A percentile compares a stretch with the other conserved stretches of the same genome.
These are phyloP conservation scores for Styela plicata DNA, from an alignment of 23 tunicate genomes.

Conservation along the genomic window DNA sequence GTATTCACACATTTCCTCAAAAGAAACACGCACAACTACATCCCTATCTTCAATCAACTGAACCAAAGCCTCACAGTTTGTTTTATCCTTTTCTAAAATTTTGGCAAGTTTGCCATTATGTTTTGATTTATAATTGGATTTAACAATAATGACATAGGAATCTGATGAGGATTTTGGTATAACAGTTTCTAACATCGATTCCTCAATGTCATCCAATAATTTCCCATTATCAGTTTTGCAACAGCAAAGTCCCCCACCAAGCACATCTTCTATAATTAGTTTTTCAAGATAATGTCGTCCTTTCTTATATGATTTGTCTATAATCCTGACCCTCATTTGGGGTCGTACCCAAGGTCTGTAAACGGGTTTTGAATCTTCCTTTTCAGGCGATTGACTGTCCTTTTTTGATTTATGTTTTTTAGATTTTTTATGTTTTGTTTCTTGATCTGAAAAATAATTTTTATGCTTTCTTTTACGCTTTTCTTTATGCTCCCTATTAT, in stretches of 20 bases:
- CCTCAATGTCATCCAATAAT: constrained; percentile 58
- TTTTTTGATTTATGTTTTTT: constrained; percentile 14
- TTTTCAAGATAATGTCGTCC: constrained; percentile 64
- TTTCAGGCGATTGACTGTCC: background rate
- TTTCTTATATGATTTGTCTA: constrained; percentile 42
- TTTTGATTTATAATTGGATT: constrained; percentile 20
- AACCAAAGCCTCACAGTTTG: constrained; percentile 40
- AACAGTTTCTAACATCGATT: constrained; percentile 84
- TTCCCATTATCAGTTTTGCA: constrained; percentile 50
- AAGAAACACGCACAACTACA: constrained; percentile 34
- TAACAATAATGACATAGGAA: constrained; percentile 62
- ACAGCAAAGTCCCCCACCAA: constrained; percentile 42
- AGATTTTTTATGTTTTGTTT: constrained; percentile 10
- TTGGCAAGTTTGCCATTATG: constrained; percentile 74
- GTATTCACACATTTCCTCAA: constrained; percentile 85
- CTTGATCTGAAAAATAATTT: background rate
- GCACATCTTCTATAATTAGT: constrained; percentile 63
- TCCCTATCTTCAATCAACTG: constrained; percentile 81
- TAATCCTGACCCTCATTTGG: constrained; percentile 62
- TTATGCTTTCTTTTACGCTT: constrained; percentile 21
- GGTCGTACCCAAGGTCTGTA: constrained; percentile 62
- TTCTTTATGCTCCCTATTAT: constrained; percentile 4
- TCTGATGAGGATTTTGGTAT: constrained; percentile 81
- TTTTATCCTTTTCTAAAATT: constrained; percentile 69
- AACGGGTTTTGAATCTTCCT: background rate